Percentiles rank a stretch among this genome's conserved stretches.
Evolutionary conservation across 2,888 invertebrate species (phyloP).

Genomic region (Ophioninae sp.): DNA sequence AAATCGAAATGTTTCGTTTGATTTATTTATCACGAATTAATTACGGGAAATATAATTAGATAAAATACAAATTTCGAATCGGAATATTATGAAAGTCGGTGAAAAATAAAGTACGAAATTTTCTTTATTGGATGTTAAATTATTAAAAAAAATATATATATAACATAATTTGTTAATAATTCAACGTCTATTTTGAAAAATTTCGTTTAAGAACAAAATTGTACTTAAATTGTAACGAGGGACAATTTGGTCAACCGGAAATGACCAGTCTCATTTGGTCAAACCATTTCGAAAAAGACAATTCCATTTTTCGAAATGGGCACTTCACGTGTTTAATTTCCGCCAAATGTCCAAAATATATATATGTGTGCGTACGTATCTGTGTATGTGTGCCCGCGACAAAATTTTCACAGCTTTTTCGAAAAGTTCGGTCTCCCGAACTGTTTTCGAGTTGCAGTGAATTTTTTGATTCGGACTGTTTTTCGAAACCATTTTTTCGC

Average conservation of each 20-base stretch:
- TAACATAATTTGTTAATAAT: too few species aligned
- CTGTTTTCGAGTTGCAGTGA: background rate
- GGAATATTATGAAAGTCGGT: background rate
- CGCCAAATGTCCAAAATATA: too few species aligned
- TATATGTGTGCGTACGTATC: too few species aligned
- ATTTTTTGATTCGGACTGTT: background rate
- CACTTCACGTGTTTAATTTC: too few species aligned
- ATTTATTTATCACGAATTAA: background rate
- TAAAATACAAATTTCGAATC: background rate
- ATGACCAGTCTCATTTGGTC: background rate
- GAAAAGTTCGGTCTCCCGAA: background rate
- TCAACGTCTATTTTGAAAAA: too few species aligned
- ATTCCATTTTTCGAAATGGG: background rate
- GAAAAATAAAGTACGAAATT: too few species aligned
- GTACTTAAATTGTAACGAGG: background rate
- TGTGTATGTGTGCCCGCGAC: too few species aligned
- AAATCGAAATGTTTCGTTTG: background rate
- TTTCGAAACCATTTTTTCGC: background rate
- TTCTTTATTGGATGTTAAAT: too few species aligned
- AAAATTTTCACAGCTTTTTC: too few species aligned
- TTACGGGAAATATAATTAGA: background rate
- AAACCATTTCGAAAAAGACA: background rate
- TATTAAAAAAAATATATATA: too few species aligned
- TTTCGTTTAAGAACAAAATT: too few species aligned
- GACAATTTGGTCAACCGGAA: background rate